Percentiles rank a stretch among this genome's conserved stretches.
Evolutionary conservation across 2,113 vertebrate species (phyloP).

Genomic region (Cercocebus atys): DNA sequence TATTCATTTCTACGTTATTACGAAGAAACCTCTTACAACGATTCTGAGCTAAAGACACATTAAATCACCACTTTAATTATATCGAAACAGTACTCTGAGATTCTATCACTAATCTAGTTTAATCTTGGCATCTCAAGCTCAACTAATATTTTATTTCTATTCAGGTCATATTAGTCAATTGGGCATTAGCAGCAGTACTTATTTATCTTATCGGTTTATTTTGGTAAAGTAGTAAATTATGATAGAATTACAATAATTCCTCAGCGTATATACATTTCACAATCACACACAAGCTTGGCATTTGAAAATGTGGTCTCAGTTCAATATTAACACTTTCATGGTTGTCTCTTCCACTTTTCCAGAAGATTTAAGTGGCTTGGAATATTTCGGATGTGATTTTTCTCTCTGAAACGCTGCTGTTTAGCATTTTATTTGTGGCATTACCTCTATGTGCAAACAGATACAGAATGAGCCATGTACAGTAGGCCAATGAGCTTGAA

Average conservation of each 20-base stretch:
- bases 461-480: accelerated
- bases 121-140: slow-evolving; percentile 74
- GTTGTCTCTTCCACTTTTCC: background rate
- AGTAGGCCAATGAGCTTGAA: background rate
- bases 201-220: slow-evolving; percentile 71
- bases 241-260: slow-evolving; percentile 53
- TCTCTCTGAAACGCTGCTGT: background rate
- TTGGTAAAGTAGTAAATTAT: slow-evolving; percentile 57
- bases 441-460: background rate
- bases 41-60: slow-evolving; percentile 74
- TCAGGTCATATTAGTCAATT: slow-evolving; percentile 69
- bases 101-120: slow-evolving; percentile 76
- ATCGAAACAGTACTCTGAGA: slow-evolving; percentile 75
- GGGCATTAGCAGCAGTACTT: slow-evolving; percentile 7
- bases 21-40: slow-evolving; percentile 74
- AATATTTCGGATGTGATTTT: background rate
- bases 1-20: slow-evolving; percentile 71
- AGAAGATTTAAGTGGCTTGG: background rate
- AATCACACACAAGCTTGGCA: slow-evolving; percentile 26
- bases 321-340: too few species aligned
- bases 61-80: slow-evolving; percentile 84
- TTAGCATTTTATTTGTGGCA: background rate
- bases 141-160: slow-evolving; percentile 79
- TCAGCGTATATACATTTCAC: slow-evolving; percentile 37
- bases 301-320: slow-evolving; percentile 40